Evolutionary conservation across 2,888 invertebrate genomes (phyloP).

Genomic region (Petrolisthes manimaculis): DNA sequence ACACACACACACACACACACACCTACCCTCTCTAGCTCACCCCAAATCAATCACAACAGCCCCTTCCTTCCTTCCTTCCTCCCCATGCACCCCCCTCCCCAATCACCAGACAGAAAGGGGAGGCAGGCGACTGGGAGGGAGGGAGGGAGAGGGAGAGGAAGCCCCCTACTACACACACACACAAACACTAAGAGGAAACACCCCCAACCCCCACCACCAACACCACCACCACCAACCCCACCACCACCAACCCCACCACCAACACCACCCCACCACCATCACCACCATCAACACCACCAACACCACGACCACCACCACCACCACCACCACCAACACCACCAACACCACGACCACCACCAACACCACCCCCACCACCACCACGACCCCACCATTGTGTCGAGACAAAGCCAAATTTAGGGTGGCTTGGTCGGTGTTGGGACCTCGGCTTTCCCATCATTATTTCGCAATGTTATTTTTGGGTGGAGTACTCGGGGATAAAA

Average conservation of each 20-base stretch:
- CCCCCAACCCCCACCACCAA: too few species aligned
- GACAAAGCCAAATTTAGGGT: slow-evolving; percentile 28
- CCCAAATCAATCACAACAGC: too few species aligned
- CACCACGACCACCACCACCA: too few species aligned
- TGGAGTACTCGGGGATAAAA: slow-evolving; percentile 49
- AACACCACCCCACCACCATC: too few species aligned
- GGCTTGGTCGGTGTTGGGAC: slow-evolving; percentile 3
- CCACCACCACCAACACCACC: too few species aligned
- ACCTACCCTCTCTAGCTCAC: not conserved
- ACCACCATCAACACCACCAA: too few species aligned
- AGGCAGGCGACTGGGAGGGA: too few species aligned
- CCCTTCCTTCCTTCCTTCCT: not conserved
- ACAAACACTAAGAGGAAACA: slow-evolving; percentile 25
- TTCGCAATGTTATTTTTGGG: slow-evolving; percentile 45
- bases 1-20: not conserved
- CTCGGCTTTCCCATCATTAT: slow-evolving; percentile 41
- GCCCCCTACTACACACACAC: not conserved
- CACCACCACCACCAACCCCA: too few species aligned
- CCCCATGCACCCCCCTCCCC: not conserved
- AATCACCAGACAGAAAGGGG: not conserved
- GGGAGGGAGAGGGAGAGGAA: too few species aligned
- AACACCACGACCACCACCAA: too few species aligned
- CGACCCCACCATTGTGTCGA: slow-evolving; percentile 3
- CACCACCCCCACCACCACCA: too few species aligned
- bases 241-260: too few species aligned